Percentiles rank a stretch among this genome's conserved stretches.
phyloP scores from a whole-genome alignment of 1,140 invertebrate species.

The Zaprionus ghesquierei region DNA sequence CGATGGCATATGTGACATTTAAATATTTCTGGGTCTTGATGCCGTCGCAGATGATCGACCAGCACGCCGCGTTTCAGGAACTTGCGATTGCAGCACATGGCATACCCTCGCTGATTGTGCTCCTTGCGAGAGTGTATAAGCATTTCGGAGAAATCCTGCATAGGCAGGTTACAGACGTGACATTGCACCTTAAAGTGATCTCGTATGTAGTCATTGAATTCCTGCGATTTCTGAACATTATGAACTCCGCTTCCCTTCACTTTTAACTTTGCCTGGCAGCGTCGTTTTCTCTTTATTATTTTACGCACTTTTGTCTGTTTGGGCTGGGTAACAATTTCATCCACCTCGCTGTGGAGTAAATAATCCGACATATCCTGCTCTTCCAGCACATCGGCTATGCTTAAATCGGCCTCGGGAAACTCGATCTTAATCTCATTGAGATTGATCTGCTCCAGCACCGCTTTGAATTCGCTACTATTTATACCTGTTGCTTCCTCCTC shows the following conservation, averaged over 20 bases:
- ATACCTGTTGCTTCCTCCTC: slow-evolving; percentile 5
- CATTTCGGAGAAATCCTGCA: slow-evolving; percentile 55
- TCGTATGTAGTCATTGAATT: slow-evolving; percentile 61
- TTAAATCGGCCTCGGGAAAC: slow-evolving; percentile 61
- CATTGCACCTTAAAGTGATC: slow-evolving; percentile 61
- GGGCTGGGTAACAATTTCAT: not conserved
- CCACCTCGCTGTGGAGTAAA: slow-evolving; percentile 10
- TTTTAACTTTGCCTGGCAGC: not conserved
- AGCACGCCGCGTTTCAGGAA: slow-evolving; percentile 61
- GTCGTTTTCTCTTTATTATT: slow-evolving; percentile 6
- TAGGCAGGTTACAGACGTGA: slow-evolving; percentile 37
- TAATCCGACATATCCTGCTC: slow-evolving; percentile 37
- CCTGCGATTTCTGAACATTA: slow-evolving; percentile 50
- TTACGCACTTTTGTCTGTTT: not conserved
- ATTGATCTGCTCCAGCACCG: slow-evolving; percentile 66
- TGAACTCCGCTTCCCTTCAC: slow-evolving; percentile 1
- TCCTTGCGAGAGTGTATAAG: slow-evolving; percentile 45
- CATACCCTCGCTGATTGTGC: slow-evolving; percentile 63
- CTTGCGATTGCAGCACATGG: slow-evolving; percentile 57
- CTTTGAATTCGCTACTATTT: slow-evolving; percentile 49
- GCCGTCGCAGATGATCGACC: slow-evolving; percentile 61
- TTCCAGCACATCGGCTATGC: slow-evolving; percentile 65
- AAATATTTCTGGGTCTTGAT: slow-evolving; percentile 63
- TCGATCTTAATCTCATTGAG: slow-evolving; percentile 71
- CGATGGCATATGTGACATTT: slow-evolving; percentile 62